Percentiles rank a stretch among this genome's conserved stretches.
phyloP scores from a whole-genome alignment of 2,113 vertebrate genomes.

The Trinectes maculatus region DNA sequence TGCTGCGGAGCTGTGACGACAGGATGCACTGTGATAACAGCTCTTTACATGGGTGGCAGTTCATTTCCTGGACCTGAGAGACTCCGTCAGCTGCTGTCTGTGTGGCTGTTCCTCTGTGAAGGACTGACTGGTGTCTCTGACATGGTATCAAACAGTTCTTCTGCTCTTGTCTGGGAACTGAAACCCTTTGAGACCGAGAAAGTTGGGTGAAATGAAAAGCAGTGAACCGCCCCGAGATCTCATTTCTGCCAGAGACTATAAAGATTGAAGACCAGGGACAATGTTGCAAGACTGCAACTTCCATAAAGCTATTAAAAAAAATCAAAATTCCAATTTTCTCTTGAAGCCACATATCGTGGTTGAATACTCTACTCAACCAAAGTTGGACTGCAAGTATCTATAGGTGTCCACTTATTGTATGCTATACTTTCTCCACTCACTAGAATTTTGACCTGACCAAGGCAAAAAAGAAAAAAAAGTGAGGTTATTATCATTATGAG shows the following conservation, averaged over 20 bases:
- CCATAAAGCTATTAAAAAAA: too few relatives aligned
- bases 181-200: conserved; percentile 9
- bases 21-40: not conserved
- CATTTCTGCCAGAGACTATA: not conserved
- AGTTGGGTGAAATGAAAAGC: conserved; percentile 8
- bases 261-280: too few relatives aligned
- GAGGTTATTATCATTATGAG: too few relatives aligned
- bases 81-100: conserved; percentile 1
- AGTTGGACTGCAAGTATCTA: too few relatives aligned
- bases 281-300: too few relatives aligned
- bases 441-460: too few relatives aligned
- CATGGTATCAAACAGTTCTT: conserved; percentile 16
- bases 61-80: not conserved
- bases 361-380: too few relatives aligned
- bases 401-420: too few relatives aligned
- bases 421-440: too few relatives aligned
- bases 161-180: not conserved
- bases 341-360: too few relatives aligned
- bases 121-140: not conserved
- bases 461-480: too few relatives aligned
- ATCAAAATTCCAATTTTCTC: too few relatives aligned
- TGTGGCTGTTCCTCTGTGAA: not conserved
- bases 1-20: conserved; percentile 4
- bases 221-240: not conserved
- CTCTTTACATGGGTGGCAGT: not conserved